Base-by-base conservation (phyloP, 2,113 vertebrate genomes). In the Nicator chloris region DNA sequence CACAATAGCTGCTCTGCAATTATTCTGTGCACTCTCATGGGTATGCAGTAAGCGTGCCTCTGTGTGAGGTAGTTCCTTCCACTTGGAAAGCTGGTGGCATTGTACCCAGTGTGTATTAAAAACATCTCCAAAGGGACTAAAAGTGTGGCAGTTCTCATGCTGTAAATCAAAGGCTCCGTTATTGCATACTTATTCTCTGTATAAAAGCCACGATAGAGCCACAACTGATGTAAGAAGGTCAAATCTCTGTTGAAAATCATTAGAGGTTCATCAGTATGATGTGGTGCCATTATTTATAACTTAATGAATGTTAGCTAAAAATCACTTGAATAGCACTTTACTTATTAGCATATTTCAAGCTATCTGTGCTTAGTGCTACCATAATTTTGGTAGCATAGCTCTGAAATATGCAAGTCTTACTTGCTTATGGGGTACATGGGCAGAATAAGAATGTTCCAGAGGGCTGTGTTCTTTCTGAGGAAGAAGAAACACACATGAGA, bases 231-330 rank as follows among this genome's bases (percentile, higher is more conserved):
- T 69, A 92, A 87, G 83, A 93, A 82, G 39, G 79, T 91, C 83
- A 93, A 83, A 89, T 35, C 17, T 71, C n/a, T 50, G 39, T 16
- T 68, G 61, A 87, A 88, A 87, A 72, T 72, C 53, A 37, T 78
- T 84, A 84, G 56, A 81, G 7, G 40, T 82, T 88, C 61, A 80
- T 84, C 79, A 79, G 22, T 76, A 42, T 54, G 45, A 79, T 44
- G n/a, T 85, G 54, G 54, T 17, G 20, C 23, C 42, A 50, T 86
- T 92, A 73, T 91, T 92, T 76, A 92, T 82, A 87, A 63, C 40
- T n/a, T 84, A 70, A 82, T 75, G 49, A 60, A 75, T 72, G 63
- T 82, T 82, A 73, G 31, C 50, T 89, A 80, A 91, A 92, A 94
- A 54, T 57, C 14, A 70, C 77, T 79, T 61, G 54, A 91, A 57